Percentiles rank a stretch among this genome's conserved stretches.
Evolutionary conservation across 2,888 invertebrate species (phyloP).

Genomic region (Cheilosia vernalis): DNA sequence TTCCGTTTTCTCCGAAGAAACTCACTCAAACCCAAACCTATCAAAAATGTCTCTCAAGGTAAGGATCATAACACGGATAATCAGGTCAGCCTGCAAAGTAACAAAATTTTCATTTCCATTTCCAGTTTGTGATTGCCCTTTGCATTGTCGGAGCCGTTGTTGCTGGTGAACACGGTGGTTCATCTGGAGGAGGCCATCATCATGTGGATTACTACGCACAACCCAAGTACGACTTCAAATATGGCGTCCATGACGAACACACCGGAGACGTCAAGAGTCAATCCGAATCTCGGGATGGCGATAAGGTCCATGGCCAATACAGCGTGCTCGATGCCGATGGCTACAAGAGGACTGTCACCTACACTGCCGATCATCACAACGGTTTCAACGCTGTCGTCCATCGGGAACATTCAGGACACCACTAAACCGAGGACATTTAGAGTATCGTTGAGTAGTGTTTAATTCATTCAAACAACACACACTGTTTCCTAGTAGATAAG

Average conservation of each 20-base stretch:
- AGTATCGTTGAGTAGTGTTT: slow-evolving; percentile 20
- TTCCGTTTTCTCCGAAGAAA: slow-evolving; percentile 7
- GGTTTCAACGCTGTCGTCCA: slow-evolving; percentile 85
- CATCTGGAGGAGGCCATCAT: slow-evolving; percentile 41
- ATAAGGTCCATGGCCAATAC: slow-evolving; percentile 84
- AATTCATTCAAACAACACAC: slow-evolving; percentile 1
- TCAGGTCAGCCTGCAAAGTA: not conserved
- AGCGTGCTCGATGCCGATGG: slow-evolving; percentile 84
- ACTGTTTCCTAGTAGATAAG: slow-evolving; percentile 33
- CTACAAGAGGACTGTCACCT: slow-evolving; percentile 84
- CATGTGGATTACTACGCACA: slow-evolving; percentile 77
- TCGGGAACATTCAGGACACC: slow-evolving; percentile 81
- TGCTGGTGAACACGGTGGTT: slow-evolving; percentile 62
- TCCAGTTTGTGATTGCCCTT: slow-evolving; percentile 58
- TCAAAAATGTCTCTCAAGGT: slow-evolving; percentile 65
- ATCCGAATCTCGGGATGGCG: slow-evolving; percentile 84
- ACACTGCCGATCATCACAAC: slow-evolving; percentile 84
- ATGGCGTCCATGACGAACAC: slow-evolving; percentile 83
- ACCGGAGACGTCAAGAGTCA: slow-evolving; percentile 85
- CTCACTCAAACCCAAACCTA: slow-evolving; percentile 1
- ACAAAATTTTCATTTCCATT: not conserved
- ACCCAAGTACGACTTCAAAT: slow-evolving; percentile 82
- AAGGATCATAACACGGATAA: slow-evolving; percentile 27
- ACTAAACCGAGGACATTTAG: slow-evolving; percentile 28
- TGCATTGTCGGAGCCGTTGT: slow-evolving; percentile 55